Conservation (phyloP, 2,113 vertebrate genomes). For the Irena cyanogastra region DNA sequence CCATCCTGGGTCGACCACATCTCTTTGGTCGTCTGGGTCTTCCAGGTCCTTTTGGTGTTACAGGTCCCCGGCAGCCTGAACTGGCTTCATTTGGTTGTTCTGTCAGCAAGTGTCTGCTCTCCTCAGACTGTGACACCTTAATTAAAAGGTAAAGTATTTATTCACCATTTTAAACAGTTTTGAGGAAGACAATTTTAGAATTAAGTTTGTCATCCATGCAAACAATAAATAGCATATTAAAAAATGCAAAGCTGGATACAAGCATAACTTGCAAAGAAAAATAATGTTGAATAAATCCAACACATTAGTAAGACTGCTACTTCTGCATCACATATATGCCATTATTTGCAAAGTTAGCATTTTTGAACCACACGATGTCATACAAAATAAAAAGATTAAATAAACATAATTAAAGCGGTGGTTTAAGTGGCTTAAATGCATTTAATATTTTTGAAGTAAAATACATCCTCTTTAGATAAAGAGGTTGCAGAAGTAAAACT, state of each 20-base stretch:
- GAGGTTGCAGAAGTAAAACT: not conserved
- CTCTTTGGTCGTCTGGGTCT: constrained; percentile 63
- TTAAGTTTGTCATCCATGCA: not conserved
- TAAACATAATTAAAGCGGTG: not conserved
- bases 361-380: not conserved
- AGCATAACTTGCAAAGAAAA: not conserved
- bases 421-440: not conserved
- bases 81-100: constrained; percentile 9
- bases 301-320: not conserved
- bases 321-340: not conserved
- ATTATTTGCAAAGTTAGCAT: not conserved
- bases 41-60: constrained; percentile 69
- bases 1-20: constrained; percentile 21
- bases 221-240: not conserved
- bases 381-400: not conserved
- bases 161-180: not conserved
- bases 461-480: not conserved
- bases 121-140: constrained; percentile 15
- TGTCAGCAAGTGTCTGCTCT: not conserved
- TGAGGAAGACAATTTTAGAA: not conserved
- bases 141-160: not conserved
- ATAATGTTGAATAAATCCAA: not conserved
- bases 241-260: not conserved
- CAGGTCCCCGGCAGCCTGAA: not conserved
- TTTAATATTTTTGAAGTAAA: not conserved